Base-by-base conservation (phyloP, 2,888 invertebrate genomes). In the Cloeon dipterum region DNA sequence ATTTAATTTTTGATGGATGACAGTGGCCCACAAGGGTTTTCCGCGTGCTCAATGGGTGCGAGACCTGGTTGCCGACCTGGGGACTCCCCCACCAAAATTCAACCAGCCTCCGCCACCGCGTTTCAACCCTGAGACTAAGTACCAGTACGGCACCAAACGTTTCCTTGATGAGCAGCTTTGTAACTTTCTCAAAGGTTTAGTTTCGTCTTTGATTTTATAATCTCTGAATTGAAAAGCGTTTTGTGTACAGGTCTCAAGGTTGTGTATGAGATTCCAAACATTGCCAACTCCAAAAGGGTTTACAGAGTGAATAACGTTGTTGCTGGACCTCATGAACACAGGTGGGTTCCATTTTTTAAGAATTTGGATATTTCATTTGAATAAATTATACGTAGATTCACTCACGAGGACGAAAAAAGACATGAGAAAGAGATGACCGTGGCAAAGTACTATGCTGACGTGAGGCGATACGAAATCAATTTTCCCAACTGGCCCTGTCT, bases 11-110 rank as follows among this genome's bases (percentile, higher is more conserved):
- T n/a, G n/a, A n/a, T n/a, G n/a, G n/a, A n/a, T n/a, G n/a, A n/a
- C 54, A 70, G 74, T 82, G 26, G 71, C 76, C 0, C 77, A 83
- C 49, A 82, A 82, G 54, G 77, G 74, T 1, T 82, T 83, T 48
- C 77, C 79, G 0, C 67, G 55, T 33, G 49, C 52, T 7, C 63
- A 67, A 38, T 45, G 41, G 3, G 48, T 76, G 14, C 39, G 69
- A 0, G 53, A 66, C 1, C 57, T 67, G 5, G 44, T 59, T 3
- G 46, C 38, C 32, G 49, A 54, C 26, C 17, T 47, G 2, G 13
- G 13, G 4, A 29, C n/a, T 7, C n/a, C n/a, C n/a, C n/a, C n/a
- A n/a, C n/a, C n/a, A n/a, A n/a, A n/a, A n/a, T n/a, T n/a, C n/a
- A 29, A 7, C 5, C 29, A 7, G 14, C 5, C 5, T 29, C 7